phyloP scores from a whole-genome alignment of 1,140 invertebrate genomes.

The Pseudomyrmex sp. region DNA sequence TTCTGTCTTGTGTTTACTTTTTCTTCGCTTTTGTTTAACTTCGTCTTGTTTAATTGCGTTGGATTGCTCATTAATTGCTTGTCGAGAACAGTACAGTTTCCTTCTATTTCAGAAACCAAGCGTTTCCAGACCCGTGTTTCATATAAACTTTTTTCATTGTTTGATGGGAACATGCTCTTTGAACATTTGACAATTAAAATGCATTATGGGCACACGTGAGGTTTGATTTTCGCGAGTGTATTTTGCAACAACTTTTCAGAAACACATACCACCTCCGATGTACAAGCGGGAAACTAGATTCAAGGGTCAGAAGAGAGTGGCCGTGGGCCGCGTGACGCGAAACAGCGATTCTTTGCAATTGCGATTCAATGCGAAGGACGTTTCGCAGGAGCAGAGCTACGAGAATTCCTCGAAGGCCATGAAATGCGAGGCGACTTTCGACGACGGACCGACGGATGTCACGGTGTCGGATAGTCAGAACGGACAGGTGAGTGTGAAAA shows the following conservation, averaged over 20 bases:
- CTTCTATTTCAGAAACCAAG: too few relatives aligned
- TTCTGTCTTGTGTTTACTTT: too few relatives aligned
- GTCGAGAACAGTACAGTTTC: too few relatives aligned
- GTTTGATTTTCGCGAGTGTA: too few relatives aligned
- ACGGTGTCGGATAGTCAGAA: slow-evolving; percentile 78
- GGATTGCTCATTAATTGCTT: too few relatives aligned
- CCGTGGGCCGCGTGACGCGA: slow-evolving; percentile 79
- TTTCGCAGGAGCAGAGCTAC: slow-evolving; percentile 42
- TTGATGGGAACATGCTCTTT: too few relatives aligned
- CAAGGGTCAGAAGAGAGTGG: slow-evolving; percentile 86
- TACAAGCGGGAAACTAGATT: slow-evolving; percentile 82
- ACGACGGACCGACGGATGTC: slow-evolving; percentile 74
- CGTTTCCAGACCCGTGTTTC: too few relatives aligned
- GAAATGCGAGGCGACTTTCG: slow-evolving; percentile 75
- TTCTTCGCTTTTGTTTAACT: too few relatives aligned
- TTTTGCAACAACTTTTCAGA: slow-evolving; percentile 68
- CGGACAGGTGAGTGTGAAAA: slow-evolving; percentile 76
- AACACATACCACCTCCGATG: slow-evolving; percentile 76
- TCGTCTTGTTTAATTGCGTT: too few relatives aligned
- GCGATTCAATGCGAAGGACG: slow-evolving; percentile 65
- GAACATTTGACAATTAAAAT: neutral
- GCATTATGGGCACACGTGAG: neutral
- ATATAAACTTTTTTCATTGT: too few relatives aligned
- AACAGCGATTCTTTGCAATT: slow-evolving; percentile 69
- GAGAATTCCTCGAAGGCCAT: slow-evolving; percentile 61